Percentiles rank a stretch among this genome's conserved stretches.
phyloP scores from a whole-genome alignment of 2,888 invertebrate species.

The Cyclophora punctaria region DNA sequence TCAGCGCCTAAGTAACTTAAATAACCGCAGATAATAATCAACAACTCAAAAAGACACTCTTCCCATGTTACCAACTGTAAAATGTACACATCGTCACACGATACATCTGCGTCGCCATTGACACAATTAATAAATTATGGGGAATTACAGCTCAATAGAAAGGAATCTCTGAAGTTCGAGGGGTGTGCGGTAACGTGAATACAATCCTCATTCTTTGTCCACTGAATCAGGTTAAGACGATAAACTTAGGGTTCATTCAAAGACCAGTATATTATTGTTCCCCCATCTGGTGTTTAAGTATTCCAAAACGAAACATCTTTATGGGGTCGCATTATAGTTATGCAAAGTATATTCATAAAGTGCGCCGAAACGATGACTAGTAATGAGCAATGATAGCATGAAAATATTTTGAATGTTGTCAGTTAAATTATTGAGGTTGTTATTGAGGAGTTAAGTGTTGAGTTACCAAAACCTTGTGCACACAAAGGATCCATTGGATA shows the following conservation, averaged over 20 bases:
- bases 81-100: slow-evolving; percentile 29
- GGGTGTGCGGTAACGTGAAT: slow-evolving; percentile 57
- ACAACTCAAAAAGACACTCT: not conserved
- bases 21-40: no score
- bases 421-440: no score
- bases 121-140: slow-evolving; percentile 47
- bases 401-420: no score
- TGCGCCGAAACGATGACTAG: no score
- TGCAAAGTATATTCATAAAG: no score
- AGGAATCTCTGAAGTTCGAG: slow-evolving; percentile 27
- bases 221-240: slow-evolving; percentile 53
- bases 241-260: slow-evolving; percentile 39
- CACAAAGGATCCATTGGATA: no score
- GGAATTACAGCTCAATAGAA: slow-evolving; percentile 37
- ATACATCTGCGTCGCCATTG: slow-evolving; percentile 46
- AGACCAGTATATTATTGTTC: slow-evolving; percentile 17
- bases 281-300: slow-evolving; percentile 3
- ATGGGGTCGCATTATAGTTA: no score
- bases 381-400: no score
- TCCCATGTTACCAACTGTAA: slow-evolving; percentile 24
- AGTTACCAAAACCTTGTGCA: no score
- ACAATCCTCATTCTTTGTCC: slow-evolving; percentile 30
- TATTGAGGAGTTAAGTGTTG: no score
- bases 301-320: no score
- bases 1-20: no score